phyloP scores from a whole-genome alignment of 2,888 invertebrate species.

The Drosophila mayaguana region DNA sequence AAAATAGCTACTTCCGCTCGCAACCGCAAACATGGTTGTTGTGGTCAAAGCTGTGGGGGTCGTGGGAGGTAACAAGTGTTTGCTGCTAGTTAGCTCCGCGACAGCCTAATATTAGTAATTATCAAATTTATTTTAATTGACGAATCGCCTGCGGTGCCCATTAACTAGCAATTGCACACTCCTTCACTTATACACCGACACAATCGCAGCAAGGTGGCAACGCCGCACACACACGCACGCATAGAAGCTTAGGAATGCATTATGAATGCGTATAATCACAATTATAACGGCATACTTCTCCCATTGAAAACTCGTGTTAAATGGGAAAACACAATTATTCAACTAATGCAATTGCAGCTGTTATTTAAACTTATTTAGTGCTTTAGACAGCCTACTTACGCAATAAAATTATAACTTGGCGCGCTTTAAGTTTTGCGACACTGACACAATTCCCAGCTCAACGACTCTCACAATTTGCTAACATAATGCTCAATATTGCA shows the following conservation, averaged over 20 bases:
- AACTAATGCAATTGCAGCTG: conserved; percentile 13
- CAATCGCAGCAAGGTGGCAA: conserved; percentile 41
- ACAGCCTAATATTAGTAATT: conserved; percentile 63
- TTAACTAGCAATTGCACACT: conserved; percentile 32
- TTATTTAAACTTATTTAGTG: conserved; percentile 1
- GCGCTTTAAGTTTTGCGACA: conserved; percentile 29
- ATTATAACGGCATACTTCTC: conserved; percentile 50
- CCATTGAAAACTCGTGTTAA: conserved; percentile 45
- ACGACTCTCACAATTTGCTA: conserved; percentile 26
- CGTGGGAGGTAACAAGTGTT: conserved; percentile 58
- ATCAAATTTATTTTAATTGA: conserved; percentile 76
- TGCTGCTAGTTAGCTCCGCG: conserved; percentile 41
- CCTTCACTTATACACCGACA: conserved; percentile 5
- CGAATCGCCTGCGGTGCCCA: conserved; percentile 40
- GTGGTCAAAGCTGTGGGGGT: conserved; percentile 16
- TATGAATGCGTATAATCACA: conserved; percentile 29
- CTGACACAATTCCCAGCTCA: conserved; percentile 33
- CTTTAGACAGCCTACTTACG: conserved; percentile 40
- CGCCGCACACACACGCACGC: conserved; percentile 18
- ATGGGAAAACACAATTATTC: conserved; percentile 13
- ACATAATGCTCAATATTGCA: conserved; percentile 45
- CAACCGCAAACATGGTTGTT: conserved; percentile 31
- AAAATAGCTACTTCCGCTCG: conserved; percentile 81
- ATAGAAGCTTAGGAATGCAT: conserved; percentile 9
- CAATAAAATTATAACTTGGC: conserved; percentile 38